Evolutionary conservation across 1,140 invertebrate genomes (phyloP), one percentile per base, ranked within the genome.

Genomic region (Drosophila sp.): DNA sequence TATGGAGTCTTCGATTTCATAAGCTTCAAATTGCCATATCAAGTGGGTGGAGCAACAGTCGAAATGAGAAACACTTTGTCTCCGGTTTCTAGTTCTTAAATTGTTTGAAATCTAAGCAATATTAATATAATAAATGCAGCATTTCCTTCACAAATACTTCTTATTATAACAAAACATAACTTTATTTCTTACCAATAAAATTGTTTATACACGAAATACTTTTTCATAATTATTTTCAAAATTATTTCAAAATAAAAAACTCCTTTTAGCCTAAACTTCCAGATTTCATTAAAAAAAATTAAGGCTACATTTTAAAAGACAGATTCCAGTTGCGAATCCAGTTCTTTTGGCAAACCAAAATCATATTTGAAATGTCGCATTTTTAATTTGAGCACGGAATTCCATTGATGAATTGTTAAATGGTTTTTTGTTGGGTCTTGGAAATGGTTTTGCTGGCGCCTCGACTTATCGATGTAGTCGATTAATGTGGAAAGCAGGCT

Each of bases 361-460:
- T 84, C 76, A 84, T 84, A 73, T 87, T 82, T 79, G 62, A 89
- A 78, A 82, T 71, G 57, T 83, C 69, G 69, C 72, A 89, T 89
- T 75, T 65, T 79, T 71, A 74, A 83, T 77, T 89, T 54, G 41
- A 27, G 29, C 46, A n/a, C 53, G 66, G 80, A 89, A 89, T 87
- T 76, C 79, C 83, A 89, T 87, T 87, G 84, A 87, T 87, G 79
- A 83, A 89, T 83, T 67, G 21, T 50, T 43, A 27, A 29, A 7
- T 6, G 54, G 45, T 67, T 80, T 57, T 59, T 66, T 66, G 16
- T 21, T 25, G 34, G 16, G 21, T 62, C 38, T 57, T 82, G 76
- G 61, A 87, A 82, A 89, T 87, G 70, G 83, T 62, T 89, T 89
- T 66, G 56, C 56, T 89, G 82, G 83, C 83, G 82, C 82, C 82